Base-by-base conservation (phyloP, 2,797 vertebrate species). In the Aeoliscus strigatus region DNA sequence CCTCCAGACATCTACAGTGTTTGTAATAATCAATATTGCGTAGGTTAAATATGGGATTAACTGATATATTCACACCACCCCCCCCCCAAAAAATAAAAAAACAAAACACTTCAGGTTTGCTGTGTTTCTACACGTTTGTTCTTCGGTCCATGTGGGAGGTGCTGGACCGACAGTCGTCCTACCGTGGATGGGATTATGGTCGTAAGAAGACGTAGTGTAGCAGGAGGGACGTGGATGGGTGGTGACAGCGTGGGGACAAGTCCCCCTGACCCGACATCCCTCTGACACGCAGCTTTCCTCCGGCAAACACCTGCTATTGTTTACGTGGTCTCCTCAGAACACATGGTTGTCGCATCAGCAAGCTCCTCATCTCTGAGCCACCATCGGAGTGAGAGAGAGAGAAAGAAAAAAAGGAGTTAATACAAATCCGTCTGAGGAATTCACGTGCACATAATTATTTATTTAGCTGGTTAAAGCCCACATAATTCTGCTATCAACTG, bases 391-490 rank as follows among this genome's bases (percentile, higher is more conserved):
- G n/a, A n/a, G n/a, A n/a, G n/a, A n/a, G n/a, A n/a, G n/a, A n/a
- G n/a, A n/a, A n/a, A n/a, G n/a, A n/a, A 75, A 71, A 76, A 61
- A 64, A 46, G 44, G 43, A 76, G 63, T 74, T 76, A 80, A 80
- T 80, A 82, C 71, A 79, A 83, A 84, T 87, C 83, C 82, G 82
- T 87, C 73, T 76, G 83, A 85, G 80, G 76, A 84, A 80, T 83
- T 83, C 86, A 81, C 68, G 75, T 76, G 76, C 67, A 85, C 81
- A 87, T 84, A 84, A 86, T 88, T 82, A 86, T 87, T 87, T 85
- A 85, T 86, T 86, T 87, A 84, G 79, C 77, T 75, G 61, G 81
- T 78, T 81, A 81, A 86, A 86, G 70, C 81, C 80, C 76, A 67
- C 70, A 85, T 85, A 85, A 86, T 88, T 82, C 83, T 82, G 60